These are phyloP conservation scores for Clupea harengus DNA, from an alignment of 2,113 vertebrate genomes.

Conservation along the genomic window DNA sequence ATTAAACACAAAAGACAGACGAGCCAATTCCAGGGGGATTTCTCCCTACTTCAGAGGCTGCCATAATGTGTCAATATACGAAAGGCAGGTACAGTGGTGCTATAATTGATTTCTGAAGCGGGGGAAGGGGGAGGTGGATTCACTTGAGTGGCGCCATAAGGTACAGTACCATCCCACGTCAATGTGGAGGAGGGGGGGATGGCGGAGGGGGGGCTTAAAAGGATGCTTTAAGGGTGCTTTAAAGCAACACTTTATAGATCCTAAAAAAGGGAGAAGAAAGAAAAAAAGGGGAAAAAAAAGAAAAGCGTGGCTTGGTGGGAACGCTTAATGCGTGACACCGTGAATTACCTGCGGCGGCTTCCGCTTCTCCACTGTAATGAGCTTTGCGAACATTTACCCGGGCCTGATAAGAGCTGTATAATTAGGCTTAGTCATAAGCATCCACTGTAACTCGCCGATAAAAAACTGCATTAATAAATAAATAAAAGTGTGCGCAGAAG, in stretches of 20 bases:
- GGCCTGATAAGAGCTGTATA: constrained; percentile 70
- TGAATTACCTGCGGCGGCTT: constrained; percentile 72
- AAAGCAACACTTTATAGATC: constrained; percentile 14
- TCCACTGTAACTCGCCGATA: constrained; percentile 74
- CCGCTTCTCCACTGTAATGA: constrained; percentile 73
- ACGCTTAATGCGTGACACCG: constrained; percentile 64
- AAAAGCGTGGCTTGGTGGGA: constrained; percentile 43
- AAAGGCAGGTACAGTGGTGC: constrained; percentile 11
- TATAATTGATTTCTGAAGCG: constrained; percentile 11
- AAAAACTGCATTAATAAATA: constrained; percentile 52
- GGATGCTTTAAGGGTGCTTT: constrained; percentile 3
- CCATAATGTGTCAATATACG: constrained; percentile 9
- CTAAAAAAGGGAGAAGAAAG: neutral
- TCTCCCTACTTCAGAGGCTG: neutral
- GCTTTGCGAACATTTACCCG: constrained; percentile 68
- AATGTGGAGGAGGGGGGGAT: neutral
- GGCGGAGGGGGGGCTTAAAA: neutral
- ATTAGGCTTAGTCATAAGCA: constrained; percentile 78
- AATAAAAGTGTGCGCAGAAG: constrained; percentile 19
- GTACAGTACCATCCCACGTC: neutral
- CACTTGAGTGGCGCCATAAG: constrained; percentile 1
- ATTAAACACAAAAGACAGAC: neutral
- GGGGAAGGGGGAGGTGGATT: constrained; percentile 10
- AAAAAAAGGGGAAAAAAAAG: neutral
- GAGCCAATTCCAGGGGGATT: neutral